Conservation (phyloP, 2,113 vertebrate genomes). For the Siniperca chuatsi region DNA sequence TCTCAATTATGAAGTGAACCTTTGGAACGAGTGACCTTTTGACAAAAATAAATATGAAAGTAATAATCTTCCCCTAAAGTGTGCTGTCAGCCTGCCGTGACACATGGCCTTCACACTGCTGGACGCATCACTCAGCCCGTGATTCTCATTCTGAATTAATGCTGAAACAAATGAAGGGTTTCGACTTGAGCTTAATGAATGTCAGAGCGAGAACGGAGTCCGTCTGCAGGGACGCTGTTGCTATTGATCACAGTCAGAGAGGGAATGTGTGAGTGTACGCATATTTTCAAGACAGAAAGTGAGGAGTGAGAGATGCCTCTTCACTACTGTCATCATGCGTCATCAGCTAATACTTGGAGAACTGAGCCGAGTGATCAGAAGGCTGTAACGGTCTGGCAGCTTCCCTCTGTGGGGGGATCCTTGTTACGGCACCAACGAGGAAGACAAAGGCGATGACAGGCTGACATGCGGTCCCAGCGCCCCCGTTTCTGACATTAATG, state of each 20-base stretch:
- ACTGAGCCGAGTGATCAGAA: slow-evolving; percentile 39
- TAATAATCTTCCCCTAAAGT: background rate
- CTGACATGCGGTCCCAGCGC: slow-evolving; percentile 33
- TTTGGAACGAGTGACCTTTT: slow-evolving; percentile 1
- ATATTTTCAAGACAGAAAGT: background rate
- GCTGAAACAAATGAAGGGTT: slow-evolving; percentile 54
- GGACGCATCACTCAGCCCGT: slow-evolving; percentile 39
- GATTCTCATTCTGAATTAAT: slow-evolving; percentile 55
- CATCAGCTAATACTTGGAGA: slow-evolving; percentile 45
- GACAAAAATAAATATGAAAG: background rate
- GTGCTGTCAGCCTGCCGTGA: background rate
- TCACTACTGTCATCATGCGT: slow-evolving; percentile 52
- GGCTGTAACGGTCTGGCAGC: slow-evolving; percentile 49
- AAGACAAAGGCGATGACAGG: slow-evolving; percentile 33
- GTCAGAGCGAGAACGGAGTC: slow-evolving; percentile 21
- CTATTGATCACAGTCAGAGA: slow-evolving; percentile 58
- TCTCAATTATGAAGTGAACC: background rate
- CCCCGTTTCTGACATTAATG: slow-evolving; percentile 46
- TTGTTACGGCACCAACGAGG: slow-evolving; percentile 42
- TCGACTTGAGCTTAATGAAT: slow-evolving; percentile 60
- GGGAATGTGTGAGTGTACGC: background rate
- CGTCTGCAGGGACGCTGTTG: background rate
- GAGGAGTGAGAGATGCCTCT: slow-evolving; percentile 32
- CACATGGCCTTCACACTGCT: background rate
- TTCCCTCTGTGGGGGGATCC: slow-evolving; percentile 19